Conservation (phyloP, 2,797 vertebrate genomes). For the Platalea minor region DNA sequence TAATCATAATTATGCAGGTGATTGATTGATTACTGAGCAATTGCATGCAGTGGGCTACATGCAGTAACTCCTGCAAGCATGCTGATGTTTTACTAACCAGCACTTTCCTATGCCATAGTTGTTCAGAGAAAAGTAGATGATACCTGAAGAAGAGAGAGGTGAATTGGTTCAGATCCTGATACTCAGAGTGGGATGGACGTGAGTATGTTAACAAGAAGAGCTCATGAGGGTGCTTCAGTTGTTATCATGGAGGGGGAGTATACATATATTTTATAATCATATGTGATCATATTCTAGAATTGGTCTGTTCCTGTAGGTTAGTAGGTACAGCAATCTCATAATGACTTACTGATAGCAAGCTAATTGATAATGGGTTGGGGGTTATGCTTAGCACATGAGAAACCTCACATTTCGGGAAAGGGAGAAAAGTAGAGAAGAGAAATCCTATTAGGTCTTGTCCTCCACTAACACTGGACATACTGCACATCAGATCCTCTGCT, state of each 20-base stretch:
- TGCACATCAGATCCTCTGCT: neutral
- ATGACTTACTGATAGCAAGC: neutral
- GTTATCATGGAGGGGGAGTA: neutral
- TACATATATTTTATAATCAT: rapidly evolving
- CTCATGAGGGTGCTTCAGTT: neutral
- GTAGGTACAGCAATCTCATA: neutral
- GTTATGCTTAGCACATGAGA: neutral
- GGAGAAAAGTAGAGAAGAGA: neutral
- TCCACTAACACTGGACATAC: neutral
- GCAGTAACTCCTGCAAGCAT: neutral
- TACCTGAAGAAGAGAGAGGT: neutral
- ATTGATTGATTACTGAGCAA: neutral
- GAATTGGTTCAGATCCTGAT: neutral
- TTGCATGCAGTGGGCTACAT: neutral
- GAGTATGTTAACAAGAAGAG: neutral
- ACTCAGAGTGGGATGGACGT: neutral
- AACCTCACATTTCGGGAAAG: neutral
- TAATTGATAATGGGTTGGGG: neutral
- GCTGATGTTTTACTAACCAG: neutral
- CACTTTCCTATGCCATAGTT: neutral
- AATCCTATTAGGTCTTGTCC: neutral
- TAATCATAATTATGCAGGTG: neutral
- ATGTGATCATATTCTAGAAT: neutral
- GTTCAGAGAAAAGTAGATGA: neutral
- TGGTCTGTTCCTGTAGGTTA: neutral